Evolutionary conservation across 1,140 invertebrate genomes (phyloP).

Genomic region (Gyrodactylus bullatarudis): DNA sequence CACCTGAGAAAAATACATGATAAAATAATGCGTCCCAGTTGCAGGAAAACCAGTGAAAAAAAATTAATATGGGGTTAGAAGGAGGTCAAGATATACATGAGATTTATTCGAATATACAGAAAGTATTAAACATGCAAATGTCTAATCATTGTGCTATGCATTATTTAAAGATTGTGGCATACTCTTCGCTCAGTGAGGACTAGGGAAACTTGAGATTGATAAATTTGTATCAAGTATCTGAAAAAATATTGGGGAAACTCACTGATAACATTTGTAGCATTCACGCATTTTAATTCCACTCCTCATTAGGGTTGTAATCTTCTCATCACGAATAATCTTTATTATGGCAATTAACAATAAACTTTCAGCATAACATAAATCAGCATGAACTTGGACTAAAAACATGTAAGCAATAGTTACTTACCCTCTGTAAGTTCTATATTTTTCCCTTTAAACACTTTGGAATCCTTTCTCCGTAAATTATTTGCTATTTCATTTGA

Average conservation of each 20-base stretch:
- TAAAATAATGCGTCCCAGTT: not conserved
- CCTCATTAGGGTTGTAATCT: slow-evolving; percentile 55
- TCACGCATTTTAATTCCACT: slow-evolving; percentile 62
- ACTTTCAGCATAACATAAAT: slow-evolving; percentile 63
- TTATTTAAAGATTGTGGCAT: too few relatives aligned
- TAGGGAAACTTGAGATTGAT: too few relatives aligned
- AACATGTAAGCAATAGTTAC: slow-evolving; percentile 8
- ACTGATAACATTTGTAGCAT: slow-evolving; percentile 66
- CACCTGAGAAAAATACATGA: not conserved
- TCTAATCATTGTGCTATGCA: too few relatives aligned
- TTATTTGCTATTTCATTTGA: not conserved
- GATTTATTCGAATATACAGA: too few relatives aligned
- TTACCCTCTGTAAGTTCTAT: not conserved
- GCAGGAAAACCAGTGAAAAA: not conserved
- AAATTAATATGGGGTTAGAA: too few relatives aligned
- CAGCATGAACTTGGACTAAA: slow-evolving; percentile 58
- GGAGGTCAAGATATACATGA: too few relatives aligned
- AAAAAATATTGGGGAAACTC: too few relatives aligned
- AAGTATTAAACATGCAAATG: too few relatives aligned
- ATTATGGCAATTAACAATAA: slow-evolving; percentile 49
- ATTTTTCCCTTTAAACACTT: not conserved
- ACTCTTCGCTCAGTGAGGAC: too few relatives aligned
- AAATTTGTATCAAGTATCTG: too few relatives aligned
- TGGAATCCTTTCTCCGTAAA: not conserved
- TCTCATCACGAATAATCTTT: slow-evolving; percentile 71